Evolutionary conservation across 1,140 invertebrate species (phyloP), one percentile per base, ranked within the genome.

Genomic region (Drosophila sp.): DNA sequence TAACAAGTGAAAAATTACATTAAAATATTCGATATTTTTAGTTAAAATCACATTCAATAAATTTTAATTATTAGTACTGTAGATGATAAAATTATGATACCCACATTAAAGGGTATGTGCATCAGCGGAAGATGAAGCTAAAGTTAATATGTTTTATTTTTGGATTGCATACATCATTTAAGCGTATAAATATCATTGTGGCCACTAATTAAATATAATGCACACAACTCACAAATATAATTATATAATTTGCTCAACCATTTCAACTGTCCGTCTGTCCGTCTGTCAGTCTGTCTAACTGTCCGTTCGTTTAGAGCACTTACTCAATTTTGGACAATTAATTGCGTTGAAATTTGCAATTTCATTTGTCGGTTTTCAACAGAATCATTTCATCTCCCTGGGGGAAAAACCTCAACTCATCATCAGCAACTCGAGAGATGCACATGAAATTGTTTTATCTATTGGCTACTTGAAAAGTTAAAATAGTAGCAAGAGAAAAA

Each of bases 121-220:
- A 21, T 21, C 21, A 21, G 21, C 21, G 21, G 21, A 4, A 48
- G 21, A n/a, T 27, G 11, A 48, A 46, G 9, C 9, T 27, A 18
- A 58, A 58, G 58, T 59, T 29, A 34, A 8, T 27, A 13, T 9
- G 21, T 11, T 53, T 72, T 67, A 21, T 72, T 65, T 67, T 27
- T 4, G 16, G 18, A 8, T 7, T 34, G 64, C 41, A 75, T 71
- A 65, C 65, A 71, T 71, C 59, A 75, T 75, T 77, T 59, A 75
- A 75, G 21, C 38, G 48, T 34, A 72, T 64, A 70, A 75, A 59
- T 50, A 59, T 34, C 46, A 27, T 21, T 36, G 50, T 21, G 29
- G 34, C 40, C 11, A 25, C 36, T 73, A 76, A 62, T 72, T 61
- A 66, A 43, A 73, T 63, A 54, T n/a, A 32, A 38, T 67, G 51